These are phyloP conservation scores for Muscicapa comitata DNA, from an alignment of 2,797 vertebrate species.

Conservation along the genomic window DNA sequence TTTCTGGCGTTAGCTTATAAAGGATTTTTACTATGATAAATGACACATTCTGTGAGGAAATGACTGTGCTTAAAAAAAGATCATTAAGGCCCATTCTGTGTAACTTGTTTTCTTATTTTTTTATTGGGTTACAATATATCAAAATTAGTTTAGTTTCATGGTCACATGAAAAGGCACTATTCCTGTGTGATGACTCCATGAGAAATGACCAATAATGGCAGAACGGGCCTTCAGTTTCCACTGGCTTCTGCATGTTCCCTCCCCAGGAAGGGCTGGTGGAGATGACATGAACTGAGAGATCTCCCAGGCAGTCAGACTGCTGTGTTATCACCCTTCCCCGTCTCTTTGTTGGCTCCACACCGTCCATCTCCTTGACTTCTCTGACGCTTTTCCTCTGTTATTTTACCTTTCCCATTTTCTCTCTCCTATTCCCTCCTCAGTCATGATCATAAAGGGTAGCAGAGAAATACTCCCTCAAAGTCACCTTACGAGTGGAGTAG, in stretches of 20 bases:
- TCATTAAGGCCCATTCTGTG: background rate
- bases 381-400: background rate
- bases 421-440: background rate
- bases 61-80: background rate
- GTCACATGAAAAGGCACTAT: background rate
- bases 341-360: background rate
- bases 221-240: background rate
- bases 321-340: background rate
- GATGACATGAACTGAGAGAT: background rate
- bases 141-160: background rate
- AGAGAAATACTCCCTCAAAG: background rate
- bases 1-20: background rate
- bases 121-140: background rate
- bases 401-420: slow-evolving; percentile 1
- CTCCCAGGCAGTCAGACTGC: background rate
- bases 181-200: background rate
- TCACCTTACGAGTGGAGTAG: background rate
- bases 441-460: background rate
- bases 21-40: background rate
- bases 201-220: background rate
- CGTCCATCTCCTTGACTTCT: background rate
- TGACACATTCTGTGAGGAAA: background rate
- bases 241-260: background rate
- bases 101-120: background rate
- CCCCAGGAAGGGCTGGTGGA: background rate